Evolutionary conservation across 2,113 vertebrate species (phyloP).

Genomic region (Heterotilapia buettikoferi): DNA sequence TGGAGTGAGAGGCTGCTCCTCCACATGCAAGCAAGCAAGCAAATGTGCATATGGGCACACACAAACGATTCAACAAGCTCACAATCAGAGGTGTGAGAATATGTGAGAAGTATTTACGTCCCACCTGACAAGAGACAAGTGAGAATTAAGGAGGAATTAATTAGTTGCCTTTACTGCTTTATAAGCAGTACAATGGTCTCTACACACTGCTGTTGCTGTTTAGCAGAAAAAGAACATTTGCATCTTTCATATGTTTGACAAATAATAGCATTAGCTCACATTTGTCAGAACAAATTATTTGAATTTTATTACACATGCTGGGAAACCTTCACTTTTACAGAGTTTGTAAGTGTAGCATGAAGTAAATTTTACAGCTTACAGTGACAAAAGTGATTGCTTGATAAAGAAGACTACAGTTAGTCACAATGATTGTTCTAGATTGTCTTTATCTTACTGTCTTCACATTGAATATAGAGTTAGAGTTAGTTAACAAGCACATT

Average conservation of each 20-base stretch:
- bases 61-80: slow-evolving; percentile 16
- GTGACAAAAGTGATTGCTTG: neutral
- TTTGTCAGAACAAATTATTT: neutral
- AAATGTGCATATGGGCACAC: neutral
- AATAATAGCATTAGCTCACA: neutral
- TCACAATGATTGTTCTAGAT: neutral
- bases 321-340: neutral
- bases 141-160: neutral
- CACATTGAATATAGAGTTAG: neutral
- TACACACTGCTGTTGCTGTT: neutral
- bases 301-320: neutral
- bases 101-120: slow-evolving; percentile 46
- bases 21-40: slow-evolving; percentile 24
- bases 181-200: neutral
- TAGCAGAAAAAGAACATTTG: neutral
- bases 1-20: slow-evolving; percentile 8
- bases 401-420: neutral
- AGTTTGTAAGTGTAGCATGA: neutral
- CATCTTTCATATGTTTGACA: neutral
- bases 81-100: slow-evolving; percentile 55
- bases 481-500: neutral
- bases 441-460: neutral
- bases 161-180: neutral
- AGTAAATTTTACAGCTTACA: neutral
- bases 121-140: slow-evolving; percentile 28